These are phyloP conservation scores for Lingula anatina DNA, from an alignment of 2,888 invertebrate species.

Conservation along the genomic window DNA sequence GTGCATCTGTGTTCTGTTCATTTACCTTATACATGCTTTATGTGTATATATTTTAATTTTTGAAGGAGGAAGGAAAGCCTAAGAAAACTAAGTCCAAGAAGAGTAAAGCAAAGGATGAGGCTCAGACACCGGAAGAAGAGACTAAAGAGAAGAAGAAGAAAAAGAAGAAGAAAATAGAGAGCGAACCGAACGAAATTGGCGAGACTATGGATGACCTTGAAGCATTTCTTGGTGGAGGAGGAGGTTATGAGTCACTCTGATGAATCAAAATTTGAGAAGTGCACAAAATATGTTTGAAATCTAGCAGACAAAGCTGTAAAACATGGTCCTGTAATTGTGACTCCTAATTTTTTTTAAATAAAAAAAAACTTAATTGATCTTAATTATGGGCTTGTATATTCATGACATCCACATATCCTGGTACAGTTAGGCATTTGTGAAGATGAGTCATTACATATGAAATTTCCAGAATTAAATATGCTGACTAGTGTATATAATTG, in stretches of 20 bases:
- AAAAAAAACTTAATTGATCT: too few species aligned
- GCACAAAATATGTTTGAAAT: too few species aligned
- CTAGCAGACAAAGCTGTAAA: too few species aligned
- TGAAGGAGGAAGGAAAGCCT: not conserved
- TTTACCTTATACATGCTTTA: not conserved
- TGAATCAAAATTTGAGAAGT: too few species aligned
- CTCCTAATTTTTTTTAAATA: too few species aligned
- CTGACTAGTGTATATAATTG: too few species aligned
- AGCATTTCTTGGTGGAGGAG: constrained; percentile 26
- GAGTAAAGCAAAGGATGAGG: constrained; percentile 7
- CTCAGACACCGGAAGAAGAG: constrained; percentile 10
- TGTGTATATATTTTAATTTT: not conserved
- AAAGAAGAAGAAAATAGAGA: constrained; percentile 18
- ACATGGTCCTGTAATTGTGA: too few species aligned
- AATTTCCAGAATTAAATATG: too few species aligned
- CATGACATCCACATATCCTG: too few species aligned
- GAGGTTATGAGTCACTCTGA: constrained; percentile 25
- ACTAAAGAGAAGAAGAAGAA: constrained; percentile 14
- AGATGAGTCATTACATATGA: too few species aligned
- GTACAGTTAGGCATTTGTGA: too few species aligned
- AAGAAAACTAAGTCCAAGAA: constrained; percentile 13
- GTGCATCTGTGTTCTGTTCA: not conserved
- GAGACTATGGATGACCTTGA: constrained; percentile 31
- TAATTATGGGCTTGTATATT: too few species aligned
- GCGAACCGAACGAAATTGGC: constrained; percentile 12